Evolutionary conservation across 2,797 vertebrate genomes (phyloP), one percentile per base, ranked within the genome.

Genomic region (Phataginus tricuspis): DNA sequence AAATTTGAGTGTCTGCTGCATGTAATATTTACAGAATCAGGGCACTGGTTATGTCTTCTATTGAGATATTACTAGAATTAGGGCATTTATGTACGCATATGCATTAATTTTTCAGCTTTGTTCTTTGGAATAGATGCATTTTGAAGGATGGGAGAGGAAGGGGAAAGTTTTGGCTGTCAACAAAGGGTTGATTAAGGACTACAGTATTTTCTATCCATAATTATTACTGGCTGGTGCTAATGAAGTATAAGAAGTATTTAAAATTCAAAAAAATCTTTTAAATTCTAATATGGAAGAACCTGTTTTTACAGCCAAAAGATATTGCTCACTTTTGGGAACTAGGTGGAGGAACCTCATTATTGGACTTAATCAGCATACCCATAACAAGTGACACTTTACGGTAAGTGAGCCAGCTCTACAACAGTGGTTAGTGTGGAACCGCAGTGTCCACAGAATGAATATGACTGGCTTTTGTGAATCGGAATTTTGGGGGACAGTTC

Each of bases 281-380:
- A 14, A 29, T 29, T 63, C 74, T 94, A 37, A 72, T 53, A 23
- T 83, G n/a, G 27, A 74, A 66, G 53, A 66, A 15, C 34, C 29
- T 68, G 7, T 51, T 97, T 66, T 98, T 98, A 31, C 97, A 99
- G 99, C 99, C 99, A 79, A 99, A 99, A 98, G 99, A 99, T 97
- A 98, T 99, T 91, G 99, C 99, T 97, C 99, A 99, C 96, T 98
- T 99, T 95, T 99, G 99, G 99, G 99, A 99, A 97, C 98, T 99
- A 82, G 99, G 99, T 95, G 99, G 99, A 96, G 99, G 99, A 90
- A 99, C 98, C 2, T 99, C 99, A 8, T 98, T 99, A 83, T 98
- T 99, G 98, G 99, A 99, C 97, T 99, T 99, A 84, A 98, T 99
- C 95, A 99, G 98, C 97, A 99, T 99, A 96, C 99, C 99, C 37